Base-by-base conservation (phyloP, 2,888 invertebrate genomes). In the Leucophora obtusa region DNA sequence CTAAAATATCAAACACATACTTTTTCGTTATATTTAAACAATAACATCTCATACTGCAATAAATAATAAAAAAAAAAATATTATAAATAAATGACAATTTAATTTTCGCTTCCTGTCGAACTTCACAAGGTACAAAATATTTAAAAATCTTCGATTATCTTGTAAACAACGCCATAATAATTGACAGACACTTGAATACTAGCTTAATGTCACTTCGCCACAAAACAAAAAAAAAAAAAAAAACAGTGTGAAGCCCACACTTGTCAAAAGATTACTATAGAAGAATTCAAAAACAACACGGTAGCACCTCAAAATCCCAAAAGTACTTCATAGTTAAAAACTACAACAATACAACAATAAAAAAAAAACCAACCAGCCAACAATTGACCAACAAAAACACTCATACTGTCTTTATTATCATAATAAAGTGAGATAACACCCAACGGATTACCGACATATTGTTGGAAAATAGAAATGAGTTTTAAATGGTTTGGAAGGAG, bases 61-160 rank as follows among this genome's bases (percentile, higher is more conserved):
- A 83, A 79, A 82, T 82, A 82, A 81, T 83, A 84, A 79, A 85
- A 81, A 83, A 84, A 79, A 85, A 83, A 86, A 83, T 54, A 66
- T 7, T 28, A 28, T 28, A 28, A 28, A 7, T 56, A 75, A 58
- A 70, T 72, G 79, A 87, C 87, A 87, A 87, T 87, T 87, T 87
- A 87, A 87, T 87, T 87, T 87, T 87, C 87, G 87, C 79, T 82
- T 87, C 85, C 87, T 86, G 86, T 86, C 87, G 87, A 77, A 77
- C 60, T 62, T 66, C 35, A 71, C 33, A 74, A 68, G 15, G 35
- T 53, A 47, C 43, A 70, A 70, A 35, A 17, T 53, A 43, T 66
- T 53, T 65, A 18, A 51, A 70, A 60, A 47, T 66, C 35, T 47
- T 15, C 68, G 71, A 53, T 75, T 66, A 76, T 54, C 72, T 54